Percentiles rank a stretch among this genome's conserved stretches.
phyloP scores from a whole-genome alignment of 1,140 invertebrate species.

The Orussus abietinus region DNA sequence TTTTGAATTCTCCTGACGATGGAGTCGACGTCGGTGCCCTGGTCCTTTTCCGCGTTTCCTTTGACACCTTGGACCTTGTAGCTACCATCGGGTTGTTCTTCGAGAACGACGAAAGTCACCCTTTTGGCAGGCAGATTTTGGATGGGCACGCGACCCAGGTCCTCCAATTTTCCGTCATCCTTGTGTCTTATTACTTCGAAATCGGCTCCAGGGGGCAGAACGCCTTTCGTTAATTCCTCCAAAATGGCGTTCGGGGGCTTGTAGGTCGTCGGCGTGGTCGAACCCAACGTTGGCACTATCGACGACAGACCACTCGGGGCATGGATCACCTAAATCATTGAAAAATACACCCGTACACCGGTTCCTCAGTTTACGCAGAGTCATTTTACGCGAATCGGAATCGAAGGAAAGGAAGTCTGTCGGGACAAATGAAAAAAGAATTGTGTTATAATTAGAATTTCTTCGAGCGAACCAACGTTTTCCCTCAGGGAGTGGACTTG shows the following conservation, averaged over 20 bases:
- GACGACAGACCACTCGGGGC: slow-evolving; percentile 34
- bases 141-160: slow-evolving; percentile 60
- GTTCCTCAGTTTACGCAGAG: no score
- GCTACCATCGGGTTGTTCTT: slow-evolving; percentile 78
- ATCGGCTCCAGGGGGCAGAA: slow-evolving; percentile 69
- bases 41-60: slow-evolving; percentile 67
- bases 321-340: slow-evolving; percentile 62
- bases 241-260: slow-evolving; percentile 58
- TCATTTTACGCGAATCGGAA: no score
- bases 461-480: no score
- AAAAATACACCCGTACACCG: no score
- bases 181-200: slow-evolving; percentile 73
- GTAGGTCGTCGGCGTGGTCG: slow-evolving; percentile 49
- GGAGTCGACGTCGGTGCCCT: slow-evolving; percentile 68
- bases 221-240: slow-evolving; percentile 73
- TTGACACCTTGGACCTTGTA: slow-evolving; percentile 75
- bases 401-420: no score
- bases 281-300: slow-evolving; percentile 25
- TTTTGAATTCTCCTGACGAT: slow-evolving; percentile 77
- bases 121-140: slow-evolving; percentile 69
- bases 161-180: slow-evolving; percentile 67
- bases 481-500: no score
- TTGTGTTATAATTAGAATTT: no score
- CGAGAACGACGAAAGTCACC: slow-evolving; percentile 78
- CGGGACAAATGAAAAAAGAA: no score